Conservation (phyloP, 2,797 vertebrate genomes). For the Coilia nasus region DNA sequence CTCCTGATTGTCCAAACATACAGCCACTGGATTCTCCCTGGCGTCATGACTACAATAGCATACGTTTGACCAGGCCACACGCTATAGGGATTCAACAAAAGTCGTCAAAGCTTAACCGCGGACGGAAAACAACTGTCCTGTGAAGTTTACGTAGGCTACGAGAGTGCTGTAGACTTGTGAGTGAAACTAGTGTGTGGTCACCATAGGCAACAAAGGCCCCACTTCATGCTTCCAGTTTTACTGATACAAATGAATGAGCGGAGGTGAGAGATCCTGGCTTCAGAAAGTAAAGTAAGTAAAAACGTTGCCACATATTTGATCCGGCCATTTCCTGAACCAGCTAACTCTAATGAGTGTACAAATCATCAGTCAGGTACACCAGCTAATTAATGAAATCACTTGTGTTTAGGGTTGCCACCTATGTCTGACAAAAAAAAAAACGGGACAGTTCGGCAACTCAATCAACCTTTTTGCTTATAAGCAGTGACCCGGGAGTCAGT, state of each 20-base stretch:
- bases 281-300: too few species aligned
- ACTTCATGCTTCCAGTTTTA: constrained; percentile 5
- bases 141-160: neutral
- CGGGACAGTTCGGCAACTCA: too few species aligned
- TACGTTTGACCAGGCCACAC: neutral
- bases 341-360: too few species aligned
- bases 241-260: neutral
- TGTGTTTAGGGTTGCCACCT: too few species aligned
- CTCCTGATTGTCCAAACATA: constrained; percentile 4
- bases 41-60: neutral
- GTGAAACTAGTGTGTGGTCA: neutral
- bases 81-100: neutral
- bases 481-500: too few species aligned
- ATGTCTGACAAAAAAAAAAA: too few species aligned
- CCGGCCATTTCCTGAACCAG: too few species aligned
- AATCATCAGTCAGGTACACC: too few species aligned
- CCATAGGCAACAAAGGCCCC: neutral
- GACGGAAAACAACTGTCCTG: neutral
- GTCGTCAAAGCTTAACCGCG: neutral
- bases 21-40: neutral
- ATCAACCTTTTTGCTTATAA: too few species aligned
- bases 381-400: too few species aligned
- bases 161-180: neutral
- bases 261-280: too few species aligned
- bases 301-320: too few species aligned